Evolutionary conservation across 37 sponge, comb jelly and placozoan genomes (phyloP), one percentile per base, ranked within the genome.

Genomic region (Bolinopsis microptera): DNA sequence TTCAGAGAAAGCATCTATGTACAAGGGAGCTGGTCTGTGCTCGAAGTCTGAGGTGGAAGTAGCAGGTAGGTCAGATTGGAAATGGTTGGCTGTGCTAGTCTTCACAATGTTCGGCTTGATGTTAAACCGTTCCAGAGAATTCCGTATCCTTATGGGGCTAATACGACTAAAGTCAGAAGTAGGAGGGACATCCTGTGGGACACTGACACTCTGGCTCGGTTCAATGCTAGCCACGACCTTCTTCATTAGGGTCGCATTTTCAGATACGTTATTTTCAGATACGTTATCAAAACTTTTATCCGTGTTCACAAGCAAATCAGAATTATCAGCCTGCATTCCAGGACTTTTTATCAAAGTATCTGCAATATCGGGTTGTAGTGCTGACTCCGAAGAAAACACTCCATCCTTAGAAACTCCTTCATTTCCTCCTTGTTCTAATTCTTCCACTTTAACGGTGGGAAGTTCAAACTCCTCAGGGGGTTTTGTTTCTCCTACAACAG

Each of bases 391-490:
- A 48, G 61, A 5, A 48, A 5, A 13, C 1, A 2, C 37, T 34
- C 36, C 35, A 34, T 32, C 80, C 1, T 2, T 35, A 3, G 18
- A 2, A 35, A 35, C 9, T 9, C 0, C 37, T 77, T 77, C 80
- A 2, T 35, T 18, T 3, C 5, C 9, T 48, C 13, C 13, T 48
- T 48, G 61, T 33, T 77, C 80, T 16, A 35, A 36, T 1, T 34
- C 18, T 18, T 77, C 80, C 5, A 22, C 33, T 36, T 77, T 77
- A 1, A 77, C 33, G 33, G 36, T 32, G 35, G 80, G 80, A 27
- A 77, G 22, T 35, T 77, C 80, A 34, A 77, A 77, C 18, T 77
- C 80, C 35, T 77, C 80, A 5, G 80, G 80, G 21, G 80, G 80
- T 36, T 77, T 77, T 3, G 80, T 77, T 35, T 77, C 80, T 3